phyloP scores from a whole-genome alignment of 2,113 vertebrate species.

The Mohoua ochrocephala region DNA sequence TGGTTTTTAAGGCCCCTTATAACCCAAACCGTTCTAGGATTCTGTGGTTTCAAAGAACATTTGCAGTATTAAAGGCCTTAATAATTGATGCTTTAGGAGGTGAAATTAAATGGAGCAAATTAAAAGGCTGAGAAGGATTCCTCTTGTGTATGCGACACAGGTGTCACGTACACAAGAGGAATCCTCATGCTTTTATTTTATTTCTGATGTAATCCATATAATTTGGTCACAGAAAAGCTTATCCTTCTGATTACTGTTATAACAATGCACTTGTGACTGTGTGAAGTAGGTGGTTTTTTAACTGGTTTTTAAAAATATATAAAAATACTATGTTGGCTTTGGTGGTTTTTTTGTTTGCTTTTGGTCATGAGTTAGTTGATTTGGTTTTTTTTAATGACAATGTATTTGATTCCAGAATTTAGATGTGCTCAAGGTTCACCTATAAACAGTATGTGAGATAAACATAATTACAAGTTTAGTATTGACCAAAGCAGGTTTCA shows the following conservation, averaged over 20 bases:
- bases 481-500: neutral
- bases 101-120: neutral
- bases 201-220: neutral
- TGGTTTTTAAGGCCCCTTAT: neutral
- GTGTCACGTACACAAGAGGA: neutral
- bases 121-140: neutral
- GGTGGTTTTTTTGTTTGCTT: neutral
- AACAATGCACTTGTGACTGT: neutral
- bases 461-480: neutral
- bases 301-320: neutral
- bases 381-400: neutral
- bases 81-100: neutral
- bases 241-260: neutral
- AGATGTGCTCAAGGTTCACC: neutral
- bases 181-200: neutral
- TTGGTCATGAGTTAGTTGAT: neutral
- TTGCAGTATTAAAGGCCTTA: neutral
- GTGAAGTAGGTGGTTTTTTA: neutral
- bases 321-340: neutral
- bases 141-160: accelerated
- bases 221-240: neutral
- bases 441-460: neutral
- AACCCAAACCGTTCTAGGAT: neutral
- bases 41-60: neutral
- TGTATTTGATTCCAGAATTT: neutral